Base-by-base conservation (phyloP, 64 coral and sea anemone genomes). In the Hydrozoanthus tunicans region DNA sequence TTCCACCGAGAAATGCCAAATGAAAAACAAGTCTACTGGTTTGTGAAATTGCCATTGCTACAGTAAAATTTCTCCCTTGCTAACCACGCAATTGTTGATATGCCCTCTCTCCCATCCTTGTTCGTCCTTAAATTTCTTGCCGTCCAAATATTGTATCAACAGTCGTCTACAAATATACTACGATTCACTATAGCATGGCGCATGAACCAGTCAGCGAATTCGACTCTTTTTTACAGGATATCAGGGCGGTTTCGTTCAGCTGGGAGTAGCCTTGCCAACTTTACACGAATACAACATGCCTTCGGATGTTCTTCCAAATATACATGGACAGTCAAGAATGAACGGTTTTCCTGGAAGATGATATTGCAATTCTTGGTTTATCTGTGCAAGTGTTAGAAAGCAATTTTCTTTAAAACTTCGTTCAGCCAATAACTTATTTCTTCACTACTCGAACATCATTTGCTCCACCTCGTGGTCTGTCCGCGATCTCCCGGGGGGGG, bases 261-360 rank as follows among this genome's bases (percentile, higher is more conserved):
- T 24, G 76, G 76, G 13, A 78, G 15, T 26, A 27, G 76, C 55
- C 76, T 78, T 12, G 76, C 76, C 25, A 78, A 9, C 51, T 78
- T 78, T 51, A 78, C 76, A 78, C 76, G 76, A 78, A 78, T 20
- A 78, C 76, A 78, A 56, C 76, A 78, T 78, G 20, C 76, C 76
- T 78, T 78, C 76, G 12, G 51, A 12, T 26, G 76, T 78, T 56
- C 76, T 78, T 17, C 5, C 76, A 15, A 78, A 15, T 6, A 9
- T 78, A 9, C 76, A 27, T 20, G 20, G 20, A 20, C 20, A 0
- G 20, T 20, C 20, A 20, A 20, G 20, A 20, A 20, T 20, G 20
- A 20, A 20, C 20, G 20, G 20, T 20, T 17, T 78, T 78, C 25
- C 12, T 3, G 76, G 76, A 78, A 78, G 76, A 27, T 27, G 76